Base-by-base conservation (phyloP, 2,797 vertebrate species). In the Silurus lanzhouensis region DNA sequence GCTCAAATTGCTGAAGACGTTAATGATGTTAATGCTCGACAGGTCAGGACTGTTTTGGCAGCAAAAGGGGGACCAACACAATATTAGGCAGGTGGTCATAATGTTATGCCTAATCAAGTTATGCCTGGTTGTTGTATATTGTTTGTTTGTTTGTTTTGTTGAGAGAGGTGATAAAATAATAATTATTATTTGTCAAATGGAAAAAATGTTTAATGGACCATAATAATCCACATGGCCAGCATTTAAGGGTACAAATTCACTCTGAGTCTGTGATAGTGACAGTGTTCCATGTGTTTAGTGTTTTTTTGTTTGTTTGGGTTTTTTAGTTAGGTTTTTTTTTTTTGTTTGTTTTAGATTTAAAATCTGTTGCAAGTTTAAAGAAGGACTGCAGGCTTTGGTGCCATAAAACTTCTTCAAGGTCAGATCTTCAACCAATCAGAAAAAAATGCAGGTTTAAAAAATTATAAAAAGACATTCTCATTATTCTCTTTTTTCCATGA, bases 121-220 rank as follows among this genome's bases (percentile, higher is more conserved):
- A 52, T 10, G 48, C 48, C 48, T 52, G 48, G 9, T 52, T 52
- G 48, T 52, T 52, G 48, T 52, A 52, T 52, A 52, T 48, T 48
- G 48, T 48, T 52, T 52, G 48, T 52, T 52, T 52, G 48, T 75
- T 13, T 60, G 55, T 57, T 57, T 31, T 76, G n/a, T 27, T 76
- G 48, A 75, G 55, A 2, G 10, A 38, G 25, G 15, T 58, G 74
- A 58, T 17, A 57, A 57, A 57, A 76, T 76, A 58, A 75, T 8
- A 77, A 19, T 60, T 13, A 60, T 20, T 55, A 75, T 75, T 75
- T 55, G 25, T 75, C 48, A 55, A 75, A 75, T 75, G 48, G 22
- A 55, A 75, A 75, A 14, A 13, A 60, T 31, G 3, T 58, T 76
- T 57, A 14, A 31, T n/a, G 52, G 15, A 10, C 52, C 55, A 76